Evolutionary conservation across 2,888 invertebrate species (phyloP).

Genomic region (Nudaria mundana): DNA sequence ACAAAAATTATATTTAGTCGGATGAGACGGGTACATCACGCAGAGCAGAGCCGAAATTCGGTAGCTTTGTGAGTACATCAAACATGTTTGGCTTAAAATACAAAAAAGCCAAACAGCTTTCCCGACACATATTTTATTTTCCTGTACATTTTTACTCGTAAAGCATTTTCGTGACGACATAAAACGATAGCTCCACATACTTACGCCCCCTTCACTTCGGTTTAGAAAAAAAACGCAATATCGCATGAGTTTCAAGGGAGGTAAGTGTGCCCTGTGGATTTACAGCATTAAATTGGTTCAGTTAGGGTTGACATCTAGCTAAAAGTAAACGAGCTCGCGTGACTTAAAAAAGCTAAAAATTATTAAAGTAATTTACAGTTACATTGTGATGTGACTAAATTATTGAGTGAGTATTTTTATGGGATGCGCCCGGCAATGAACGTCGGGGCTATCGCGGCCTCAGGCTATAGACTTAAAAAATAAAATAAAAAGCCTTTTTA

Average conservation of each 20-base stretch:
- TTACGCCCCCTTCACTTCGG: constrained; percentile 56
- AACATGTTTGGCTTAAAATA: constrained; percentile 21
- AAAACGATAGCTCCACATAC: constrained; percentile 44
- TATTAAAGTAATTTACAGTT: too few relatives aligned
- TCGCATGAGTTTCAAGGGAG: constrained; percentile 74
- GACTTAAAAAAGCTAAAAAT: constrained; percentile 44
- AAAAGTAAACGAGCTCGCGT: constrained; percentile 48
- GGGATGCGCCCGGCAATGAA: too few relatives aligned
- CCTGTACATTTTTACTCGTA: constrained; percentile 38
- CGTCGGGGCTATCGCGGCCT: too few relatives aligned
- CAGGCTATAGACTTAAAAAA: too few relatives aligned
- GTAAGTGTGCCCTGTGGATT: constrained; percentile 77
- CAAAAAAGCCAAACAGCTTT: constrained; percentile 27
- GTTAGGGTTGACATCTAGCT: constrained; percentile 60
- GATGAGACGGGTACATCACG: too few relatives aligned
- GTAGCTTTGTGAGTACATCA: constrained; percentile 9
- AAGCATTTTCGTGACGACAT: constrained; percentile 54
- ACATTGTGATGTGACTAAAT: constrained; percentile 32
- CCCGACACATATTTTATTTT: constrained; percentile 35
- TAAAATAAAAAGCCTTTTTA: too few relatives aligned
- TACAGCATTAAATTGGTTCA: constrained; percentile 74
- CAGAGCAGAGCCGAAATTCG: too few relatives aligned
- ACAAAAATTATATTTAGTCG: too few relatives aligned
- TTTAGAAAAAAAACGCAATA: constrained; percentile 76
- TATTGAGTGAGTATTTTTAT: too few relatives aligned